Evolutionary conservation across 2,797 vertebrate genomes (phyloP), one percentile per base, ranked within the genome.

Genomic region (Alosa sapidissima): DNA sequence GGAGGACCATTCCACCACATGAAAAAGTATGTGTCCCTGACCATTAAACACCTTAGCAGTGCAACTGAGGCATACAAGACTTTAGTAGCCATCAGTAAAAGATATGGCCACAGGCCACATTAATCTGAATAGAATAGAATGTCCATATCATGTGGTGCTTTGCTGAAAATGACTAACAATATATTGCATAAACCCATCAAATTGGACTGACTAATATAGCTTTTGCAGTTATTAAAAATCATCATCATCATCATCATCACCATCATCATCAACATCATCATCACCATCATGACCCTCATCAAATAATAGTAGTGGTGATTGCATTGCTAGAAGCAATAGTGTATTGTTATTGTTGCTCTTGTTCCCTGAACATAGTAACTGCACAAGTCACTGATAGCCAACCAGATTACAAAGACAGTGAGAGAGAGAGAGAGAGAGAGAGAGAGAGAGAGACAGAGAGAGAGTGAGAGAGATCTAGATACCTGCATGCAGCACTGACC

Each of bases 71-170:
- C 72, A 16, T 78, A 21, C 36, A 78, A 19, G 72, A 45, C 72
- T 78, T 78, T 47, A 45, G 72, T 78, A 33, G 36, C 72, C 68
- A 41, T 11, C 72, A 78, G 36, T 78, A 45, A 47, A 78, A 78
- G 16, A 78, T 78, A 78, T 47, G 72, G 72, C 72, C 41, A 65
- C 68, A 72, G 16, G 19, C 72, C 16, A 45, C 36, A 78, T 78
- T 21, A 11, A 16, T 21, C 68, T 16, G 7, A 33, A 13, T 75
- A 21, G 36, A 45, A 19, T 41, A 41, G 68, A 72, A 41, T 65
- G 24, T 33, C 68, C 33, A 14, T 6, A 75, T 1, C 13, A 33
- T 19, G 68, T 78, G 24, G 36, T 45, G 24, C 41, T 78, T 8
- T 78, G 16, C 5, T 7, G 36, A 47, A 47, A 78, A 78, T 47